These are phyloP conservation scores for Aphelinus certus DNA, from an alignment of 1,140 invertebrate genomes.

Conservation along the genomic window DNA sequence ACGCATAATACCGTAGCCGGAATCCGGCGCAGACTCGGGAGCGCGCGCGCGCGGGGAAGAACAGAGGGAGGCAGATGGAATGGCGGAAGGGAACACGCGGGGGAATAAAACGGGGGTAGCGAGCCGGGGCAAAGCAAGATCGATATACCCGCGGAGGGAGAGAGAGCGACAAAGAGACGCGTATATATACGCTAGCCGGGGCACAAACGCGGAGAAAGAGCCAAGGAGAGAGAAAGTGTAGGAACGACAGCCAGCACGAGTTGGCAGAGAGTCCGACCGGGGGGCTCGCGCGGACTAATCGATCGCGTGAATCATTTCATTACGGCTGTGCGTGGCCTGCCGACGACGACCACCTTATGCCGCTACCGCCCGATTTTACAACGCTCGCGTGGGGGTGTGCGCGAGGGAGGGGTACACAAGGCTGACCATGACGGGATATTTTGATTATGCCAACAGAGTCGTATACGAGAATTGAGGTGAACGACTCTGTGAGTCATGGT, in stretches of 20 bases:
- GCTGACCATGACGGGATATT: too few relatives aligned
- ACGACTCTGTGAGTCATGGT: too few relatives aligned
- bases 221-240: background rate
- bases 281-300: background rate
- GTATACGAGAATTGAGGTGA: too few relatives aligned
- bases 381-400: too few relatives aligned
- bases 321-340: background rate
- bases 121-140: conserved; percentile 17
- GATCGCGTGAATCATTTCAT: conserved; percentile 19
- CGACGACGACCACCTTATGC: too few relatives aligned
- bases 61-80: conserved; percentile 16
- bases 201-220: background rate
- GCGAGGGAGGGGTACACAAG: too few relatives aligned
- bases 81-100: background rate
- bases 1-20: background rate
- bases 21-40: background rate
- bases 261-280: background rate
- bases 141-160: conserved; percentile 21
- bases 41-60: background rate
- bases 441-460: too few relatives aligned
- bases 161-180: background rate
- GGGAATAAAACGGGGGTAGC: conserved; percentile 29
- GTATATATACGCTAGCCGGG: background rate
- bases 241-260: background rate
- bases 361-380: too few relatives aligned